phyloP scores from a whole-genome alignment of 2,113 vertebrate genomes.

The Tylochromis polylepis region DNA sequence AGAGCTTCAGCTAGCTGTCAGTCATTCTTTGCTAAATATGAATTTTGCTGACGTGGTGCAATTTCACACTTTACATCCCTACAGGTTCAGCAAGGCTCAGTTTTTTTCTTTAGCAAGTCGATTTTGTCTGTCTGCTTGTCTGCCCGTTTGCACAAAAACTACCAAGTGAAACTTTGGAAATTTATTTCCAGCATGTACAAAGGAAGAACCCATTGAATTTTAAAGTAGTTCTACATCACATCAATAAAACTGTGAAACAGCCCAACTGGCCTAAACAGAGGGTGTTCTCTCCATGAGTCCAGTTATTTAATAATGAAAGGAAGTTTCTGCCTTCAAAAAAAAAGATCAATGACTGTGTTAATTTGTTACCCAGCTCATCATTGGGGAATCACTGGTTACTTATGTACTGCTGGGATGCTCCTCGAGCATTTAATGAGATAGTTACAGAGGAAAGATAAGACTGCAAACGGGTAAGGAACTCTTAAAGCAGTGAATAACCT shows the following conservation, averaged over 20 bases:
- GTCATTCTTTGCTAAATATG: not conserved
- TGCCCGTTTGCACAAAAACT: not conserved
- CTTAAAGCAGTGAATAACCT: not conserved
- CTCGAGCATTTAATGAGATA: not conserved
- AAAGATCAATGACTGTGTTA: not conserved
- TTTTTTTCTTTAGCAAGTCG: accelerated
- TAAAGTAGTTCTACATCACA: not conserved
- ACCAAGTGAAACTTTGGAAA: not conserved
- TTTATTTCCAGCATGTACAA: not conserved
- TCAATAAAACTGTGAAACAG: not conserved
- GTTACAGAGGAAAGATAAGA: not conserved
- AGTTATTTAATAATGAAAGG: not conserved
- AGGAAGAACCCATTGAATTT: not conserved
- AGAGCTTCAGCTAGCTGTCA: not conserved
- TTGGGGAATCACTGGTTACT: not conserved
- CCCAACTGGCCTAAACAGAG: not conserved
- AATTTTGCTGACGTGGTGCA: not conserved
- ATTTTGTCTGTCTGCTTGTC: not conserved
- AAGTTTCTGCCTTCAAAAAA: not conserved
- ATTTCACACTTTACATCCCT: not conserved
- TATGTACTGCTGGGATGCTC: not conserved
- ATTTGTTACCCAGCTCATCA: not conserved
- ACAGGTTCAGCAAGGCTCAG: not conserved
- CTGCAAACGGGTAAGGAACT: not conserved
- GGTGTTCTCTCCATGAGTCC: not conserved